Conservation (phyloP, 2,888 invertebrate species). For the Pseudoips prasinana region DNA sequence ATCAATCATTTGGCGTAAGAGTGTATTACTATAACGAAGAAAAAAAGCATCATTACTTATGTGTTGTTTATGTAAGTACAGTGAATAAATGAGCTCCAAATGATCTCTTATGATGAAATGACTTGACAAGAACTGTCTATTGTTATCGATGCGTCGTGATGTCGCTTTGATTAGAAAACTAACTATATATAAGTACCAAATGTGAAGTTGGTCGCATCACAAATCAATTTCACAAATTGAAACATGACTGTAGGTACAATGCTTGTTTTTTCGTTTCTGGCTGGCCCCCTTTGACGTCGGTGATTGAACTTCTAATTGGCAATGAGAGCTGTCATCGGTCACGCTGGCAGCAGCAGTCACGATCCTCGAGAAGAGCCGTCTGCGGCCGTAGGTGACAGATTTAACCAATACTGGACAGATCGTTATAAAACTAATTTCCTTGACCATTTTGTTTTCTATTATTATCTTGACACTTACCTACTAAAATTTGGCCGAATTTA, state of each 20-base stretch:
- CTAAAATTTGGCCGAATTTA: too few species aligned
- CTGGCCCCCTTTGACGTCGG: slow-evolving; percentile 49
- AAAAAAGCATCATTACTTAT: slow-evolving; percentile 23
- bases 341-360: slow-evolving; percentile 48
- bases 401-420: too few species aligned
- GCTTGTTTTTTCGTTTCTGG: slow-evolving; percentile 46
- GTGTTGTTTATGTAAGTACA: slow-evolving; percentile 26
- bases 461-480: too few species aligned
- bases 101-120: slow-evolving; percentile 36
- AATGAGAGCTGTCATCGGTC: slow-evolving; percentile 54
- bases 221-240: slow-evolving; percentile 72
- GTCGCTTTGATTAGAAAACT: slow-evolving; percentile 44
- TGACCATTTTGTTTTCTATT: too few species aligned
- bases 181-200: slow-evolving; percentile 35
- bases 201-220: slow-evolving; percentile 47
- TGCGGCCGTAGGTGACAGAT: slow-evolving; percentile 10
- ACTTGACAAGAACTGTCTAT: slow-evolving; percentile 34
- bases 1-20: slow-evolving; percentile 11
- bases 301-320: slow-evolving; percentile 75
- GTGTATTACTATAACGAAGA: too few species aligned
- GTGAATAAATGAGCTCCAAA: slow-evolving; percentile 33
- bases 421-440: too few species aligned
- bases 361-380: slow-evolving; percentile 22
- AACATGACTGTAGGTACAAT: slow-evolving; percentile 54
- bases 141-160: slow-evolving; percentile 44